A percentile compares a stretch with the other conserved stretches of the same genome.
Conservation (phyloP, 2,888 invertebrate genomes). For the Callimorpha dominula region DNA sequence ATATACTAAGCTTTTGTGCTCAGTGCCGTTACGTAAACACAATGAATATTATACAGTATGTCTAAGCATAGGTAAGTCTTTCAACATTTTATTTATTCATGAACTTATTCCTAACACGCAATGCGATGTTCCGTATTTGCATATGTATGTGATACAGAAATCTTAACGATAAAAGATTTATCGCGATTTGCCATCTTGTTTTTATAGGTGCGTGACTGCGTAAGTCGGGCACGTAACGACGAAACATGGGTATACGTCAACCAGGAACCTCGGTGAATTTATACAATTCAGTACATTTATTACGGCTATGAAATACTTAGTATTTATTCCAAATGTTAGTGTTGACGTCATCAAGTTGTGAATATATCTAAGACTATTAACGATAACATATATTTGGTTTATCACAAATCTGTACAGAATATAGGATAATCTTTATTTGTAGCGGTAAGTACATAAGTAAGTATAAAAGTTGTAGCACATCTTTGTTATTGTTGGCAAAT, state of each 20-base stretch:
- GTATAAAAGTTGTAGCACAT: not conserved
- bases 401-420: not conserved
- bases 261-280: slow-evolving; percentile 49
- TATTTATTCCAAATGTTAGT: slow-evolving; percentile 14
- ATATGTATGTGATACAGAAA: slow-evolving; percentile 68
- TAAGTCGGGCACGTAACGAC: slow-evolving; percentile 51
- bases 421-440: not conserved
- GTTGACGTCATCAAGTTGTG: slow-evolving; percentile 5
- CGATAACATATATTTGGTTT: not conserved
- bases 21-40: slow-evolving; percentile 36
- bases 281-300: slow-evolving; percentile 50
- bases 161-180: slow-evolving; percentile 69
- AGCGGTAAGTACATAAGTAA: not conserved
- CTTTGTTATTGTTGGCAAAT: not conserved
- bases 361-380: not conserved
- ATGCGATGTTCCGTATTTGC: slow-evolving; percentile 59
- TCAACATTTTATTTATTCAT: slow-evolving; percentile 58
- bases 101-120: slow-evolving; percentile 59
- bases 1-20: slow-evolving; percentile 26
- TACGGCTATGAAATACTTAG: slow-evolving; percentile 39
- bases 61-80: slow-evolving; percentile 46
- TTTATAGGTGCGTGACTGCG: slow-evolving; percentile 61
- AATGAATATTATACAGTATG: slow-evolving; percentile 30
- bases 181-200: slow-evolving; percentile 63
- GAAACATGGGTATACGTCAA: slow-evolving; percentile 48